Evolutionary conservation across 2,797 vertebrate species (phyloP).

Genomic region (Sphenopsis melanotis): DNA sequence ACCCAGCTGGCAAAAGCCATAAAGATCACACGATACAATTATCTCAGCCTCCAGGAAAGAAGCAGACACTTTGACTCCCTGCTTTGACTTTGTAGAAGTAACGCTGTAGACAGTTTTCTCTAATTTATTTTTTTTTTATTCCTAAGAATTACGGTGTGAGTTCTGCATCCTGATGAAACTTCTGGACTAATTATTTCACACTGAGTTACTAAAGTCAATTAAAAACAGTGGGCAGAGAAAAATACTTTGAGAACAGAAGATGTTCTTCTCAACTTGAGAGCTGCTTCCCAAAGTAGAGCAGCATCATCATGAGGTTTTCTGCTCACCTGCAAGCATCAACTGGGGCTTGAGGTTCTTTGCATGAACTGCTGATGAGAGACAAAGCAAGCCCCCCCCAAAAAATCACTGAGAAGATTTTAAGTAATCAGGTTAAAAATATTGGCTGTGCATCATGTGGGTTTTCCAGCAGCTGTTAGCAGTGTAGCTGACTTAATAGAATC

Average conservation of each 20-base stretch:
- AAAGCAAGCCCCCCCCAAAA: neutral
- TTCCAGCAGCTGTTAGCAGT: neutral
- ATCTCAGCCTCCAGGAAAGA: slow-evolving; percentile 5
- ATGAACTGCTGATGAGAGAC: neutral
- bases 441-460: fast-evolving
- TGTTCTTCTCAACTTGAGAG: neutral
- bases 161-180: neutral
- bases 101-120: neutral
- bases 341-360: neutral
- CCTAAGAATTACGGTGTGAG: neutral
- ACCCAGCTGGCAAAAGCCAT: neutral
- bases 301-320: neutral
- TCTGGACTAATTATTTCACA: neutral
- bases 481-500: neutral
- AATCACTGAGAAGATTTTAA: neutral
- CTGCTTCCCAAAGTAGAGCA: neutral
- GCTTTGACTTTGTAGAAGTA: neutral
- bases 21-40: neutral
- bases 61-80: neutral
- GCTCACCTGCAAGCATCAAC: neutral
- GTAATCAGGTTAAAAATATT: neutral
- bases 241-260: neutral
- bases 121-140: neutral
- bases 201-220: neutral
- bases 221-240: neutral